Conservation (phyloP, 2,888 invertebrate genomes). For the Sabellastarte sp. region DNA sequence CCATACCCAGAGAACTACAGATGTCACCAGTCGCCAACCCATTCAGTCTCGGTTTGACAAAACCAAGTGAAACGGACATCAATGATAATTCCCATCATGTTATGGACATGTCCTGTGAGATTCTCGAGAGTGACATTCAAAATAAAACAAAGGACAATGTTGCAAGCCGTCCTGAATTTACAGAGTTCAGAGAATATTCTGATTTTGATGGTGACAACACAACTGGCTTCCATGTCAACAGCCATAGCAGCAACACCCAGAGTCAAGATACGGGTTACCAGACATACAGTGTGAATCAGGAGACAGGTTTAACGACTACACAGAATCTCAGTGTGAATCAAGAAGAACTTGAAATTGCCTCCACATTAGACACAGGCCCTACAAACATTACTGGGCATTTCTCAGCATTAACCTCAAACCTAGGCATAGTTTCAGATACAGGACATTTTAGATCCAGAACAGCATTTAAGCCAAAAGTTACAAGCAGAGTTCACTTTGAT, state of each 20-base stretch:
- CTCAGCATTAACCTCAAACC: no score
- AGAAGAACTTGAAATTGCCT: no score
- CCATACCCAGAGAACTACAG: not conserved
- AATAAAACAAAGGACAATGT: not conserved
- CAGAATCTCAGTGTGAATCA: no score
- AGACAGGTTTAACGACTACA: no score
- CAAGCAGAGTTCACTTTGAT: no score
- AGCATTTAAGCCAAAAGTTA: no score
- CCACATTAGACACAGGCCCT: no score
- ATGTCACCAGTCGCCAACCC: not conserved
- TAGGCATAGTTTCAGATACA: no score
- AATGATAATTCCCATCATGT: not conserved
- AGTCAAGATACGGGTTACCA: constrained; percentile 53
- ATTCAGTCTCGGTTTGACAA: not conserved
- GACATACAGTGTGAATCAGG: no score
- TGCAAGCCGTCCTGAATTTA: not conserved
- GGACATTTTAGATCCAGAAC: no score
- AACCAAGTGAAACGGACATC: not conserved
- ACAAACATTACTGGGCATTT: no score
- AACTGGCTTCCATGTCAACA: not conserved
- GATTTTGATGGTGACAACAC: not conserved
- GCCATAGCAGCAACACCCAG: not conserved
- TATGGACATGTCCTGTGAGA: not conserved
- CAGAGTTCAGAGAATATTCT: not conserved
- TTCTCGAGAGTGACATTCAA: not conserved